phyloP scores from a whole-genome alignment of 1,140 invertebrate genomes.

The Stenopsyche tienmushanensis region DNA sequence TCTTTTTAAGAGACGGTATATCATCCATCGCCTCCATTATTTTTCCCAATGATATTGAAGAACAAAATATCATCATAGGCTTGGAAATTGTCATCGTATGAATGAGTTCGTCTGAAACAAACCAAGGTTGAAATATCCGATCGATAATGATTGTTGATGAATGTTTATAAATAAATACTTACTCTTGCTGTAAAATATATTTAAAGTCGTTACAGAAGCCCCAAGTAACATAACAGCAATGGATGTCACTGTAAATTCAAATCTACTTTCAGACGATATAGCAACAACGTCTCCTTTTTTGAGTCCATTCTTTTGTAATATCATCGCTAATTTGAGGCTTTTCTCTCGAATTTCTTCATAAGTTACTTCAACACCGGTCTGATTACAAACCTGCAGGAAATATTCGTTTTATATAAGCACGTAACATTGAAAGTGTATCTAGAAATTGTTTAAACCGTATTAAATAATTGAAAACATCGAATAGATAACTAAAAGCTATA shows the following conservation, averaged over 20 bases:
- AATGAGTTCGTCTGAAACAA: constrained; percentile 59
- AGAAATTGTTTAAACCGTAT: too few species aligned
- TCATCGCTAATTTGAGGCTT: constrained; percentile 52
- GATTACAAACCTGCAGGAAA: constrained; percentile 50
- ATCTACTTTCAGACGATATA: constrained; percentile 57
- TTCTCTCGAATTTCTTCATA: constrained; percentile 51
- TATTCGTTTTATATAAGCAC: neutral
- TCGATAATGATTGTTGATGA: neutral
- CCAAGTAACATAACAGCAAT: constrained; percentile 53
- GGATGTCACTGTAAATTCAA: constrained; percentile 53
- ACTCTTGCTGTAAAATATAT: constrained; percentile 58
- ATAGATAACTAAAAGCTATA: too few species aligned
- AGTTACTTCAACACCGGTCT: constrained; percentile 51
- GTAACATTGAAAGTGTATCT: too few species aligned
- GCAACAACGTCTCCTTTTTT: constrained; percentile 54
- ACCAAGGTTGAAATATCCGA: neutral
- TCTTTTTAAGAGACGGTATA: constrained; percentile 24
- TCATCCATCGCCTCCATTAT: constrained; percentile 27
- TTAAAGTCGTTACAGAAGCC: constrained; percentile 53
- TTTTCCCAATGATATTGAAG: constrained; percentile 51
- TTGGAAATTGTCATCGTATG: constrained; percentile 65
- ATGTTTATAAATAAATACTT: constrained; percentile 34
- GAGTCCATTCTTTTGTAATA: constrained; percentile 49
- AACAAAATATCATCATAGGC: constrained; percentile 68
- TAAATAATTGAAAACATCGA: too few species aligned